These are phyloP conservation scores for Coregonus sp. DNA, from an alignment of 2,797 vertebrate genomes.

Conservation along the genomic window DNA sequence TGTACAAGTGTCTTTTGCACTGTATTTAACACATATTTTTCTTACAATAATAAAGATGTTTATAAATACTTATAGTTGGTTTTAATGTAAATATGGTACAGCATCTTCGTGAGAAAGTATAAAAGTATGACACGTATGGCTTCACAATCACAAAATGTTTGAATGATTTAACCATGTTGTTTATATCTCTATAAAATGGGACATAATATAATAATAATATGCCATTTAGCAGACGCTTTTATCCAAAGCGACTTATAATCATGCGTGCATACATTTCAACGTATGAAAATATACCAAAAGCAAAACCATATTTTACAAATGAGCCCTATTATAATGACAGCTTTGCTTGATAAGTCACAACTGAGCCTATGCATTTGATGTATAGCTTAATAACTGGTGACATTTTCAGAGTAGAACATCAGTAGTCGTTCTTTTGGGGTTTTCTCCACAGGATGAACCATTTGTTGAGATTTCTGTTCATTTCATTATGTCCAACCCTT, in stretches of 20 bases:
- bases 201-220: neutral
- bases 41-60: conserved; percentile 13
- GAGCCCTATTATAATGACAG: neutral
- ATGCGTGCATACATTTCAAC: too few relatives aligned
- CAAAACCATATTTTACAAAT: neutral
- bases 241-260: too few relatives aligned
- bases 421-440: neutral
- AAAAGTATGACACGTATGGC: conserved; percentile 41
- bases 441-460: neutral
- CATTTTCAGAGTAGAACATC: neutral
- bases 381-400: neutral
- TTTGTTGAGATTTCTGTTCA: neutral
- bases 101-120: conserved; percentile 36
- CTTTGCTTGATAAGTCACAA: neutral
- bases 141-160: conserved; percentile 26
- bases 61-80: conserved; percentile 18
- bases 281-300: conserved; percentile 32
- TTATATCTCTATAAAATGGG: conserved; percentile 14
- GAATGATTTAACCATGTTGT: conserved; percentile 7
- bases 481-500: conserved; percentile 25
- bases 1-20: conserved; percentile 5
- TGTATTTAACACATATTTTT: conserved; percentile 12
- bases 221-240: too few relatives aligned
- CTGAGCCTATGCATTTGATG: neutral
- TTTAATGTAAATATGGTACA: conserved; percentile 51